phyloP scores from a whole-genome alignment of 2,797 vertebrate species.

The Acrocephalus scirpaceus region DNA sequence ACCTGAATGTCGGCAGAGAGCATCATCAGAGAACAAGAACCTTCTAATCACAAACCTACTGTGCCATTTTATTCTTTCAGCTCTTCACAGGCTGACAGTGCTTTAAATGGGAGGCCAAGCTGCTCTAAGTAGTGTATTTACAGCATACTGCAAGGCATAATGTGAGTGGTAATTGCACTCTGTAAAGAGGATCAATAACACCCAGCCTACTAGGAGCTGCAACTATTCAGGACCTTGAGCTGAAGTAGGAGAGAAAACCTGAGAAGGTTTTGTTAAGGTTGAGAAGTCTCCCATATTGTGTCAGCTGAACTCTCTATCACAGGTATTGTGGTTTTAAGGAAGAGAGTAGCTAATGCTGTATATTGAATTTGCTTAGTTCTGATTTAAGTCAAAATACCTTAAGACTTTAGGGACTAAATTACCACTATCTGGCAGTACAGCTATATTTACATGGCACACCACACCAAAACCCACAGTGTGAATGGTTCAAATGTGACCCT shows the following conservation, averaged over 20 bases:
- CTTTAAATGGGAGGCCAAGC: conserved; percentile 11
- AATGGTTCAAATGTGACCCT: neutral
- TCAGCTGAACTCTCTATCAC: neutral
- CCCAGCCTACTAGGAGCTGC: neutral
- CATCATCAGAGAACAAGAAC: neutral
- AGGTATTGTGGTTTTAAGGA: neutral
- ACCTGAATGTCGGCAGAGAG: neutral
- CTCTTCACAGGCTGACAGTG: conserved; percentile 1
- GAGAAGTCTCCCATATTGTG: neutral
- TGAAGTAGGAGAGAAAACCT: conserved; percentile 10
- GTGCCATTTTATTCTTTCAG: neutral
- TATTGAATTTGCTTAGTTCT: neutral
- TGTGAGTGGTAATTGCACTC: neutral
- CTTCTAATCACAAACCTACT: neutral
- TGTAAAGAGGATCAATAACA: conserved; percentile 29
- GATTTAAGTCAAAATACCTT: neutral
- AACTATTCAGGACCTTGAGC: conserved; percentile 14
- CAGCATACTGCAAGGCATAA: neutral
- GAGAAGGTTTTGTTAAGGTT: conserved; percentile 37
- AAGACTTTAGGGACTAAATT: neutral
- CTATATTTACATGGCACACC: neutral
- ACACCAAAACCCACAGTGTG: neutral
- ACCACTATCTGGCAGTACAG: neutral
- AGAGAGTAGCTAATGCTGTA: neutral
- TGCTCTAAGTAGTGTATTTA: conserved; percentile 7